Percentiles rank a stretch among this genome's conserved stretches.
phyloP scores from a whole-genome alignment of 2,797 vertebrate species.

The Smutsia gigantea region DNA sequence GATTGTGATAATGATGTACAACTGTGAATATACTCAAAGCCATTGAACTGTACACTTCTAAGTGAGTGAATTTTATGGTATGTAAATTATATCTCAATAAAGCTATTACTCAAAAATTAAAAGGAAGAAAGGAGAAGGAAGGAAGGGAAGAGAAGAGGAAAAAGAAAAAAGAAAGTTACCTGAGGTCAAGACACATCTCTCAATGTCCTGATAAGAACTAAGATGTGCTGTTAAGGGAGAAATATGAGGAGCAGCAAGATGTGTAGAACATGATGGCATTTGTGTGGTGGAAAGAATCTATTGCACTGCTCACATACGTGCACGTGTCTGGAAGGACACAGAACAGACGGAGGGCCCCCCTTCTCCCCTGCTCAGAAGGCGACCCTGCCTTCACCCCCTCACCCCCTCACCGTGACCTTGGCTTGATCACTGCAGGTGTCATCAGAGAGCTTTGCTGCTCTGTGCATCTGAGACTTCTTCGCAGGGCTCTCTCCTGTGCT shows the following conservation, averaged over 20 bases:
- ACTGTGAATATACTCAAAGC: neutral
- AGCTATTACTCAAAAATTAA: neutral
- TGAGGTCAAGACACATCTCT: neutral
- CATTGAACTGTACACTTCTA: neutral
- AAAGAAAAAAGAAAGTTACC: neutral
- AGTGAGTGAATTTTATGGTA: neutral
- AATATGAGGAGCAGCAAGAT: neutral
- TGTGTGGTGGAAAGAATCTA: neutral
- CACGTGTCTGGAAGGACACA: neutral
- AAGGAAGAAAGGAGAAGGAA: neutral
- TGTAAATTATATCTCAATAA: neutral
- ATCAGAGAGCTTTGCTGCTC: too few relatives aligned
- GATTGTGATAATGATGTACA: neutral
- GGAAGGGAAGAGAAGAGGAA: neutral
- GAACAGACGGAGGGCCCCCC: neutral
- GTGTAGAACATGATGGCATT: neutral
- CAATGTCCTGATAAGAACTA: neutral
- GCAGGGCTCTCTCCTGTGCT: neutral
- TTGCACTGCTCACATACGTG: neutral
- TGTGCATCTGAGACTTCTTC: neutral
- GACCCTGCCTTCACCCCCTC: neutral
- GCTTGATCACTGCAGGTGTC: neutral
- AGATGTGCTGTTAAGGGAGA: neutral
- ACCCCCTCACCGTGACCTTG: neutral
- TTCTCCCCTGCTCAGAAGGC: neutral